Evolutionary conservation across 2,888 invertebrate species (phyloP), one percentile per base, ranked within the genome.

Genomic region (Brachyptera risi): DNA sequence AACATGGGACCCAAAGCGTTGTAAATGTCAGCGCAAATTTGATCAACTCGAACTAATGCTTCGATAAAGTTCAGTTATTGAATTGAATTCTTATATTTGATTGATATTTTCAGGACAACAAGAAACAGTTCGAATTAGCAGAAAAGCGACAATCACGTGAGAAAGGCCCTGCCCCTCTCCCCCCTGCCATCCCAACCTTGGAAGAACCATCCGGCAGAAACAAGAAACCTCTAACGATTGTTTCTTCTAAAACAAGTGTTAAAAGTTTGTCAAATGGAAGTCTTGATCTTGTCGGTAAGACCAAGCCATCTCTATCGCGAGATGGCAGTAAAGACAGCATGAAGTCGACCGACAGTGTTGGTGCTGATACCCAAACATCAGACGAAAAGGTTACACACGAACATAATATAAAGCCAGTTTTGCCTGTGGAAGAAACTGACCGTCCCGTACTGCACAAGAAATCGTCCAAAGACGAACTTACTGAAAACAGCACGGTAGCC

Each of bases 121-220:
- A 11, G 31, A 31, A 31, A 31, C n/a, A n/a, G n/a, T 31, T 37
- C 1, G 81, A 80, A 63, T 76, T 76, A 54, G 73, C 71, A 54
- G 81, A 81, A 68, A 78, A 81, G 63, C 76, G 80, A 71, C 73
- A 78, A 60, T 80, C 82, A 15, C 76, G 79, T 42, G 90, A 90
- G 71, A 91, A 92, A 74, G 91, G 91, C 63, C 90, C 89, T 62
- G 91, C 89, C 47, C 91, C 89, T 11, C 83, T 83, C 60, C 90
- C 90, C 24, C 83, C 84, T 21, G 59, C 63, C 38, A n/a, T 42
- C 26, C 17, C 35, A 5, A 58, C 38, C 27, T 24, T 50, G 31
- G 58, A 60, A 49, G 44, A 44, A 31, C 11, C 31, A 31, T 7
- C n/a, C n/a, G n/a, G n/a, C n/a, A n/a, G n/a, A n/a, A n/a, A 31